Percentiles rank a stretch among this genome's conserved stretches.
Evolutionary conservation across 2,888 invertebrate species (phyloP).

Genomic region (Apamea monoglypha): DNA sequence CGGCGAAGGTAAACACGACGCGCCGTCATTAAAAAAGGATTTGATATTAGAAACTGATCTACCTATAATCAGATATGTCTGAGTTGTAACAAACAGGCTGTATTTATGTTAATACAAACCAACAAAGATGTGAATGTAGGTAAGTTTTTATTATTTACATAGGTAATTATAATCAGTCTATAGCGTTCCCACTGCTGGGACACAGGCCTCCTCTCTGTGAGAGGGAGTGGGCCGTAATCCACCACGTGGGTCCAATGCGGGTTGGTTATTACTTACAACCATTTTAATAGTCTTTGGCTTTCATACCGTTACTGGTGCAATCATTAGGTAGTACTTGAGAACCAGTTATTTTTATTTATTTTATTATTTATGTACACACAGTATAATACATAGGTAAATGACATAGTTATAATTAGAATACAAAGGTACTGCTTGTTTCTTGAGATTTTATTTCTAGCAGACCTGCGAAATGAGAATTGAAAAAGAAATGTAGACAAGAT

Average conservation of each 20-base stretch:
- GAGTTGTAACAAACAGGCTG: background rate
- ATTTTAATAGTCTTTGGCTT: too few relatives aligned
- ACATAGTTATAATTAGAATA: background rate
- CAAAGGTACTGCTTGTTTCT: background rate
- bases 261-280: background rate
- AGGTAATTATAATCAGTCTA: too few relatives aligned
- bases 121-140: background rate
- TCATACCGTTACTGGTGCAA: background rate
- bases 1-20: slow-evolving; percentile 31
- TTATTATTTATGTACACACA: background rate
- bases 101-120: background rate
- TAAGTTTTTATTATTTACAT: too few relatives aligned
- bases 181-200: too few relatives aligned
- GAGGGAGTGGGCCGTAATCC: too few relatives aligned
- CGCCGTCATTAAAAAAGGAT: slow-evolving; percentile 52
- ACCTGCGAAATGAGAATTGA: too few relatives aligned
- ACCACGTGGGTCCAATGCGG: too few relatives aligned
- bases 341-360: background rate
- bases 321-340: background rate
- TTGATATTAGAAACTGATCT: slow-evolving; percentile 35
- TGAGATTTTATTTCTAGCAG: too few relatives aligned
- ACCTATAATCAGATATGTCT: background rate
- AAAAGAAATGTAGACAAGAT: too few relatives aligned
- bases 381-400: background rate
- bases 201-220: too few relatives aligned